phyloP scores from a whole-genome alignment of 2,888 invertebrate genomes.

The Trachelus tabidus region DNA sequence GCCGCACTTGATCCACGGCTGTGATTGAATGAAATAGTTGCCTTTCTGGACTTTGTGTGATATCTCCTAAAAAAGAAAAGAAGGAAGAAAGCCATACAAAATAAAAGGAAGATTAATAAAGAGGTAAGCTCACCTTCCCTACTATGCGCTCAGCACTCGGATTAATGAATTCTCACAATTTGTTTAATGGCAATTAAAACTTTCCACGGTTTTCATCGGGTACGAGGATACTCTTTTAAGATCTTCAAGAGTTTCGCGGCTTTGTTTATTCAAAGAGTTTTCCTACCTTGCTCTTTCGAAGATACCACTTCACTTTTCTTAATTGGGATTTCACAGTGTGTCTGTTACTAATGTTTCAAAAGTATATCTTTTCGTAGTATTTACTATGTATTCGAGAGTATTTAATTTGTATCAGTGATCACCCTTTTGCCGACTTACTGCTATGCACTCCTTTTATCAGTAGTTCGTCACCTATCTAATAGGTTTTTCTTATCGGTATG shows the following conservation, averaged over 20 bases:
- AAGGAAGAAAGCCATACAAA: neutral
- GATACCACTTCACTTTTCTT: neutral
- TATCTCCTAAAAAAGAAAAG: neutral
- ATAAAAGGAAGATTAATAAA: neutral
- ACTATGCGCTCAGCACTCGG: neutral
- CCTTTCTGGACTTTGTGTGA: neutral
- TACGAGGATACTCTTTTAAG: neutral
- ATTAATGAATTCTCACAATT: neutral
- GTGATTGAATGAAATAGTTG: neutral
- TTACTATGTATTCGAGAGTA: neutral
- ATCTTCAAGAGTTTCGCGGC: neutral
- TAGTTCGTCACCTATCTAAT: neutral
- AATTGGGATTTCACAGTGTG: neutral
- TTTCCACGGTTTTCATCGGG: neutral
- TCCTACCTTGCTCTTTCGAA: neutral
- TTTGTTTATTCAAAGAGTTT: neutral
- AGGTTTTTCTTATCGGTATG: neutral
- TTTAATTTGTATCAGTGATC: neutral
- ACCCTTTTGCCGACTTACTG: neutral
- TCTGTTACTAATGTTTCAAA: neutral
- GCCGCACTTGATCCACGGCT: neutral
- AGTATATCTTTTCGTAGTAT: neutral
- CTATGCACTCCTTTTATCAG: neutral
- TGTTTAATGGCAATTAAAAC: neutral
- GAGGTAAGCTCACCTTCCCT: neutral